Conservation (phyloP, 2,888 invertebrate genomes). For the Drosophila gaucha region DNA sequence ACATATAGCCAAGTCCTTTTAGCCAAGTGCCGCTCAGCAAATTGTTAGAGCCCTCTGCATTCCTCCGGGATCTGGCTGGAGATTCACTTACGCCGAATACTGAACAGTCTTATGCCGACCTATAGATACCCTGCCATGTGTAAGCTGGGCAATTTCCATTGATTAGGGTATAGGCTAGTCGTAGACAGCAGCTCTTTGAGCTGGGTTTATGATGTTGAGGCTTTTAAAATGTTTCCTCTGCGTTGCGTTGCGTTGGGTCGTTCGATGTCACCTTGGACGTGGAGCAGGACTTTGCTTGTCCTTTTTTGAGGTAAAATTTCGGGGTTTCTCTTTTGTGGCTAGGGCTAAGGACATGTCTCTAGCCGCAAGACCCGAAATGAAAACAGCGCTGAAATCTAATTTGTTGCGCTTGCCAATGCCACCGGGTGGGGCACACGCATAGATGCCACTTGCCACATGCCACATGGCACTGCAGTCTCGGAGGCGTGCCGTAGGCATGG, state of each 20-base stretch:
- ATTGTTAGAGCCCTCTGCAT: background rate
- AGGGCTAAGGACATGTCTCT: slow-evolving; percentile 3
- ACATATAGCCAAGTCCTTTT: background rate
- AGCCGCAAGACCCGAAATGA: slow-evolving; percentile 45
- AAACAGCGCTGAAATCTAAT: slow-evolving; percentile 71
- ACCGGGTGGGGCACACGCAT: background rate
- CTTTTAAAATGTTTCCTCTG: slow-evolving; percentile 65
- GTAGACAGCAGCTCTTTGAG: slow-evolving; percentile 31
- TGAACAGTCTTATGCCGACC: background rate
- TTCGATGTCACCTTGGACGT: slow-evolving; percentile 65
- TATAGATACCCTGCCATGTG: slow-evolving; percentile 2
- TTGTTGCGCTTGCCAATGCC: slow-evolving; percentile 50
- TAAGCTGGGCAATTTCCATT: background rate
- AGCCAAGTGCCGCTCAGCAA: background rate
- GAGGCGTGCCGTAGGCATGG: slow-evolving; percentile 27
- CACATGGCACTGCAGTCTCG: slow-evolving; percentile 19
- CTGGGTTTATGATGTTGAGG: slow-evolving; percentile 69
- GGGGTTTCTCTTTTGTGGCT: slow-evolving; percentile 5
- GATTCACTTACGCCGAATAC: no score
- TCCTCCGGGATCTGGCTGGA: background rate
- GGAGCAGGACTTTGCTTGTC: slow-evolving; percentile 27
- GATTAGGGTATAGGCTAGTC: slow-evolving; percentile 14
- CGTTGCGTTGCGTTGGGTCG: slow-evolving; percentile 23
- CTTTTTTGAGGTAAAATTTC: background rate
- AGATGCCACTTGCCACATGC: background rate